These are phyloP conservation scores for Pipra filicauda DNA, from an alignment of 2,113 vertebrate genomes.

Conservation along the genomic window DNA sequence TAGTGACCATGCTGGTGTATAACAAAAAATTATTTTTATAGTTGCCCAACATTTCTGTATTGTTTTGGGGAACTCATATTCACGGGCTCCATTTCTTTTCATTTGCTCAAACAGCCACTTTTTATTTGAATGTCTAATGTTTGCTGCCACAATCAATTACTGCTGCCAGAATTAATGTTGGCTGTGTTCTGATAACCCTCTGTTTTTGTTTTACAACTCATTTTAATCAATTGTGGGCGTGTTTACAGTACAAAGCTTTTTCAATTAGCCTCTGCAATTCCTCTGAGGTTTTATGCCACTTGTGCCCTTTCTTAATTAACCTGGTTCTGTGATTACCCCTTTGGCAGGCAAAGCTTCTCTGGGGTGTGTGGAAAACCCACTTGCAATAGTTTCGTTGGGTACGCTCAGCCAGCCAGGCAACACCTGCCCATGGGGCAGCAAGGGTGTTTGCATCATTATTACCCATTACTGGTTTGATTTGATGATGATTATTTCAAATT, in stretches of 20 bases:
- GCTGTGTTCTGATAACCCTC: not conserved
- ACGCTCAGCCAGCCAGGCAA: not conserved
- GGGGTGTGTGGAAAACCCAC: not conserved
- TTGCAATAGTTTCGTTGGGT: not conserved
- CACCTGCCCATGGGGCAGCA: not conserved
- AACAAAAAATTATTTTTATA: conserved; percentile 6
- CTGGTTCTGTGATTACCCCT: not conserved
- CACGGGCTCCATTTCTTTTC: not conserved
- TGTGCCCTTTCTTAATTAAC: conserved; percentile 6
- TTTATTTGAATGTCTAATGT: not conserved
- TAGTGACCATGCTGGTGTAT: not conserved
- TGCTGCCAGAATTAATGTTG: not conserved
- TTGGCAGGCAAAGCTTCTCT: not conserved
- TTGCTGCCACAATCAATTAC: conserved; percentile 18
- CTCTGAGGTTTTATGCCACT: conserved; percentile 12
- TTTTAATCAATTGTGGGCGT: conserved; percentile 32
- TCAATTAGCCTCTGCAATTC: conserved; percentile 29
- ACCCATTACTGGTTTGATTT: not conserved
- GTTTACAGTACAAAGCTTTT: not conserved
- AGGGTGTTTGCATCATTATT: not conserved
- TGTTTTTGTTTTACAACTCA: conserved; percentile 8
- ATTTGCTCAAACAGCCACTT: not conserved
- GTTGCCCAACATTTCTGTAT: not conserved
- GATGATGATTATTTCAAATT: not conserved
- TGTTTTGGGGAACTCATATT: not conserved